Evolutionary conservation across 2,888 invertebrate species (phyloP), one percentile per base, ranked within the genome.

Genomic region (Periphyllus acericola): DNA sequence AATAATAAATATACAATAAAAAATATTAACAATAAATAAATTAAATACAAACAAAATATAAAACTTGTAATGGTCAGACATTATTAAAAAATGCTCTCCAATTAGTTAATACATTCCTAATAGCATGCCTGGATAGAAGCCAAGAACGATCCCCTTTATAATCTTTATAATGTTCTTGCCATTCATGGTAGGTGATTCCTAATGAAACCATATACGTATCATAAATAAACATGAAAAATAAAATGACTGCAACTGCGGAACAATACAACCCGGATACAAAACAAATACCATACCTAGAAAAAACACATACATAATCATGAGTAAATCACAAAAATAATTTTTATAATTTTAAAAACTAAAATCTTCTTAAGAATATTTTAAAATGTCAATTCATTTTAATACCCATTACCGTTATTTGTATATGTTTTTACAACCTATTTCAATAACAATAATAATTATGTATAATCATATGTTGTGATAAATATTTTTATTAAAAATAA

Each of bases 191-290:
- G 0, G 93, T 93, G 89, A 93, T 90, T 14, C 93, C 93, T 71
- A 93, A 91, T 21, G 93, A 93, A 75, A 93, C 90, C 68, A 92
- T 89, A 92, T 92, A 92, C 5, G 92, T 90, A 89, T 92, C 92
- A 89, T 92, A 92, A 21, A 92, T 66, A 52, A 93, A 91, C 89
- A 92, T 91, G 83, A 91, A 90, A 60, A 91, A 88, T 34, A 92
- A 90, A 80, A 92, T 90, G 78, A 92, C 88, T 46, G 92, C 92
- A 75, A 92, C 90, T 9, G 92, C 90, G 66, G 92, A 89, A 89
- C 92, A 92, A 90, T 92, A 93, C 79, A 92, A 91, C 74, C 93
- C 93, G 76, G 93, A 91, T 4, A 94, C 93, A 91, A 94, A 94
- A 79, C 93, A 93, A 89, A 94, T 90, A 29, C 94, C 92, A 89